phyloP scores from a whole-genome alignment of 2,888 invertebrate species.

The Synanthedon vespiformis region DNA sequence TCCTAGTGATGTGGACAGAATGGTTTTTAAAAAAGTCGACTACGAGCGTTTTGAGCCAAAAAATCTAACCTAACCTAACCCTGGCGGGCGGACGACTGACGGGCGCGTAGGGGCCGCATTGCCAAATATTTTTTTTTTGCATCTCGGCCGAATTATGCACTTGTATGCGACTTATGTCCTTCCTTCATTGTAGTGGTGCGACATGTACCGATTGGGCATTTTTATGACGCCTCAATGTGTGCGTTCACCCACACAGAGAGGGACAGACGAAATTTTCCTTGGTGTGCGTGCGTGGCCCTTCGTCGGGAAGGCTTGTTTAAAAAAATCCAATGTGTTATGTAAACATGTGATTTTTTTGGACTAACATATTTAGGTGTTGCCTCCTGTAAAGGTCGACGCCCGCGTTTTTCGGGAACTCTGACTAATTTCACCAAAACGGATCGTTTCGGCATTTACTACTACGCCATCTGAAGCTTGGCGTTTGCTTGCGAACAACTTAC shows the following conservation, averaged over 20 bases:
- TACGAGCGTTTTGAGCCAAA: constrained; percentile 69
- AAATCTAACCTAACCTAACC: constrained; percentile 72
- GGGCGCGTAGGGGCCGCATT: constrained; percentile 70
- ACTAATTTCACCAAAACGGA: constrained; percentile 58
- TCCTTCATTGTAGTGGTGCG: constrained; percentile 69
- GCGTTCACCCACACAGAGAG: constrained; percentile 46
- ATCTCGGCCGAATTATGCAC: constrained; percentile 72
- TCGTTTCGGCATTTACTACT: constrained; percentile 29
- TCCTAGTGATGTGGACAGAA: constrained; percentile 48
- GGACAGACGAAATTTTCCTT: constrained; percentile 45
- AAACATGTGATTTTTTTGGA: constrained; percentile 55
- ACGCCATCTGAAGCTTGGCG: constrained; percentile 20
- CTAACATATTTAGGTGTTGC: constrained; percentile 64
- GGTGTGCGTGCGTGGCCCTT: constrained; percentile 58
- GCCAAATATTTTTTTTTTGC: constrained; percentile 72
- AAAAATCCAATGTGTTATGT: constrained; percentile 62
- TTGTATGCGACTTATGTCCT: constrained; percentile 70
- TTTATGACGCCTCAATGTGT: constrained; percentile 55
- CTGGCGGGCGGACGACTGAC: constrained; percentile 69
- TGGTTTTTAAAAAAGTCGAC: constrained; percentile 59
- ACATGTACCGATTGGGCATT: constrained; percentile 65
- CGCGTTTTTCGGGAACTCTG: constrained; percentile 65
- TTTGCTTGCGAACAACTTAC: constrained; percentile 23
- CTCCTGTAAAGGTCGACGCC: constrained; percentile 47
- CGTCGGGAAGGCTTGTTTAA: constrained; percentile 48